Percentiles rank a stretch among this genome's conserved stretches.
phyloP scores from a whole-genome alignment of 2,797 vertebrate genomes.

The Emys orbicularis region DNA sequence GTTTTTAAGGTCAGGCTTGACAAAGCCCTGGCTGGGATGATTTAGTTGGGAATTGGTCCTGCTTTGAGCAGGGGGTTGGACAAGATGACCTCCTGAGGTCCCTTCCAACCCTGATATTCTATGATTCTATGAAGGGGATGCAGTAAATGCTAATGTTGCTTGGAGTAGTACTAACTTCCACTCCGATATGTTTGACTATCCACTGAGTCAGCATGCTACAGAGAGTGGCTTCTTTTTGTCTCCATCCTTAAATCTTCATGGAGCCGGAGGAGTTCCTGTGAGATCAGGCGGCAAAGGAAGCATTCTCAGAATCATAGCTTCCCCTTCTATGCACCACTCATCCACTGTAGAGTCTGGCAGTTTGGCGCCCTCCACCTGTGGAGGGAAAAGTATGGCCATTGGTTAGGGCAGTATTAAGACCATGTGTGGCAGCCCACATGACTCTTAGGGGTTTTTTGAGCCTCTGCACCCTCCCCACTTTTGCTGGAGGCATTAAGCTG shows the following conservation, averaged over 20 bases:
- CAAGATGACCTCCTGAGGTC: no score
- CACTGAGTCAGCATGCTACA: neutral
- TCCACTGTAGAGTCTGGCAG: neutral
- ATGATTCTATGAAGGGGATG: neutral
- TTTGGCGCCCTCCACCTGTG: neutral
- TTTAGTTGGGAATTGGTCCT: no score
- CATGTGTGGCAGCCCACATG: neutral
- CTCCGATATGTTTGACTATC: neutral
- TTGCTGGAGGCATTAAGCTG: constrained; percentile 38
- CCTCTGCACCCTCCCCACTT: neutral
- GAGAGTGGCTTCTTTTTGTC: neutral
- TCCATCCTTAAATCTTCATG: neutral
- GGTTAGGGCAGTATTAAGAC: neutral
- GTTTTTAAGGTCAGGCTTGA: no score
- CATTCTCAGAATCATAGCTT: neutral
- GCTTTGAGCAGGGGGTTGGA: no score
- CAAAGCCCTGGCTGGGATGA: no score
- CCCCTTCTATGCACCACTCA: neutral
- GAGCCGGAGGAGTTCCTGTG: neutral
- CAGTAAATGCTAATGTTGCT: neutral
- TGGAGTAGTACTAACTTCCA: neutral
- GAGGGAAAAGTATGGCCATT: neutral
- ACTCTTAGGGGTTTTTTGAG: neutral
- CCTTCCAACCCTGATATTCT: no score
- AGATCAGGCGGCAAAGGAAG: neutral